Base-by-base conservation (phyloP, 2,797 vertebrate species). In the Sphaeramia orbicularis region DNA sequence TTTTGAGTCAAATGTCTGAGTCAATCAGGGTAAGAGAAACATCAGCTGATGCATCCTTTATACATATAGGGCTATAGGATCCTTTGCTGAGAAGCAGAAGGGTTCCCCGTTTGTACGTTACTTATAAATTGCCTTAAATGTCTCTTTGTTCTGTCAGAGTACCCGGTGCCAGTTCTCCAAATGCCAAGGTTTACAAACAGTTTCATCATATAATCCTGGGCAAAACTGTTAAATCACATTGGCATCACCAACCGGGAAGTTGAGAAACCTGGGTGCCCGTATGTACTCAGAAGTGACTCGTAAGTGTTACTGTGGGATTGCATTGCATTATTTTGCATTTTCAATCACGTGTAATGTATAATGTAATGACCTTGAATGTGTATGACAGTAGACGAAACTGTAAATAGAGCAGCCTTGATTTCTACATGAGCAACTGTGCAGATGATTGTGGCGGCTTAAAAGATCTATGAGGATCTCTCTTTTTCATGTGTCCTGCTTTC, bases 161-260 rank as follows among this genome's bases (percentile, higher is more conserved):
- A 52, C n/a, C 24, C 40, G 6, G 7, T 10, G 21, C 30, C 21
- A 38, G 30, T 13, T 40, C n/a, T 35, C 12, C 8, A 55, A 16
- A 41, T 61, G 15, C 0, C 21, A 27, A 0, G 35, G 2, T 0
- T 74, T 58, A 35, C 32, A 49, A 13, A 63, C 5, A 48, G 18
- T 51, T 71, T 55, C 27, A 71, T 60, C 54, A 69, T 3, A 4
- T 10, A 49, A 18, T 7, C 2, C 18, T 52, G 15, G 2, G 27
- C 27, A 1, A 14, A 48, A 52, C 37, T 37, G 3, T 44, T 11
- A 35, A 6, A 63, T 68, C 24, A 38, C 14, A 56, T 15, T 19
- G 5, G 8, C 0, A 32, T 63, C 6, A 14, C 14, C 21, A 24
- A 24, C 21, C 21, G 4, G 21, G 4, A 24, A 24, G 21, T 24